Base-by-base conservation (phyloP, 2,888 invertebrate species). In the Synanthedon vespiformis region DNA sequence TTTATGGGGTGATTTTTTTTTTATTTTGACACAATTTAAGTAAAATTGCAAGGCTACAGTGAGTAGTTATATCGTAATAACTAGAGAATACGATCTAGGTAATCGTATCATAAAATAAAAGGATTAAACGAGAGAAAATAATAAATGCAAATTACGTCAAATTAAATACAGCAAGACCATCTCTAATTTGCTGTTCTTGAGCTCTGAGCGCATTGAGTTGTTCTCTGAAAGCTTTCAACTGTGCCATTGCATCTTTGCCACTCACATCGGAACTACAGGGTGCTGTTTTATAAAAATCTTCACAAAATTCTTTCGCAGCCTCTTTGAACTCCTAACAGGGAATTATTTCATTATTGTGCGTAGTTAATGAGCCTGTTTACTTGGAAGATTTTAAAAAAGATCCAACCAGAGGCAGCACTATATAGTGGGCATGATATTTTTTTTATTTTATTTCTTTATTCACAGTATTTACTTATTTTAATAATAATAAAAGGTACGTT, bases 161-260 rank as follows among this genome's bases (percentile, higher is more conserved):
- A 64, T 93, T 92, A 70, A 96, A 95, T 50, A 94, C 90, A 40
- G 89, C 89, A 54, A 96, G 88, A 64, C 95, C 93, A 73, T 89
- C 81, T 64, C 90, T 90, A 65, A 95, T 87, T 51, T 86, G 84
- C 52, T 88, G 87, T 70, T 95, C 94, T 67, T 90, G 90, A 41
- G 89, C 87, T 65, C 91, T 89, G 56, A 94, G 77, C 1, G 79
- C 80, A 52, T 88, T 82, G 8, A 92, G 70, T 57, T 89, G 86
- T 1, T 82, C 84, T 65, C 89, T 85, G 56, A 88, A 89, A 50
- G 85, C 79, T 53, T 78, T 80, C 40, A 93, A 69, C 69, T 90
- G 90, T 1, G 77, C 62, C 55, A 91, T 61, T 1, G 92, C 92
- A 59, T 90, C 91, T 70, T 85, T 85, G 11, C 79, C 86, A 57